Base-by-base conservation (phyloP, 1,140 invertebrate species). In the Drosophila serrata region DNA sequence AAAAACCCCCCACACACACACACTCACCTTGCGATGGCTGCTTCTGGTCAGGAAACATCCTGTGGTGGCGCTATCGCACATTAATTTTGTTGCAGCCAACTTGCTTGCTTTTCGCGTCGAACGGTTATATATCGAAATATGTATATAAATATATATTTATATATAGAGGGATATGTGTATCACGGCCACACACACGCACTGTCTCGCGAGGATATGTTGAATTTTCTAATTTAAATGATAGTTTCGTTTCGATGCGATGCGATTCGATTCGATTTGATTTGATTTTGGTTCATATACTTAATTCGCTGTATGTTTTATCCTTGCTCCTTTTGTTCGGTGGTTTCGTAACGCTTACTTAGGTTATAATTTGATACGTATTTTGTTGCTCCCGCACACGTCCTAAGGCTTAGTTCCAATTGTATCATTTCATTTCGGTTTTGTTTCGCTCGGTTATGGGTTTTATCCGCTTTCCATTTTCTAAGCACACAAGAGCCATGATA, bases 1-100 rank as follows among this genome's bases (percentile, higher is more conserved):
- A 40, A 48, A 42, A 33, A 51, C 49, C 57, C 48, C 79, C 53
- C 17, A 58, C 17, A 42, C n/a, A 33, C 49, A 49, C 22, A 55
- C 43, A 91, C 92, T 95, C 94, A 95, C 95, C 95, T 95, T 95
- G 62, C 91, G 91, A 72, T 76, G 82, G 73, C 86, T 93, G 88
- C 78, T 90, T 87, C 94, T 93, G 74, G 94, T 94, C 92, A 95
- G 95, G 93, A 95, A 95, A 93, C 95, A 95, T 91, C 95, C 95
- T 81, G 94, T 94, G 87, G 94, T 94, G 93, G 94, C 94, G 93
- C 94, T 95, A 94, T 95, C 94, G 90, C 94, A 95, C 95, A 95
- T 95, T 94, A 95, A 95, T 94, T 91, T 87, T 56, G 88, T 79
- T 72, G 74, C 80, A 73, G 81, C 77, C 85, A 88, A 79, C 60